Base-by-base conservation (phyloP, 2,113 vertebrate genomes). In the Neogale vison region DNA sequence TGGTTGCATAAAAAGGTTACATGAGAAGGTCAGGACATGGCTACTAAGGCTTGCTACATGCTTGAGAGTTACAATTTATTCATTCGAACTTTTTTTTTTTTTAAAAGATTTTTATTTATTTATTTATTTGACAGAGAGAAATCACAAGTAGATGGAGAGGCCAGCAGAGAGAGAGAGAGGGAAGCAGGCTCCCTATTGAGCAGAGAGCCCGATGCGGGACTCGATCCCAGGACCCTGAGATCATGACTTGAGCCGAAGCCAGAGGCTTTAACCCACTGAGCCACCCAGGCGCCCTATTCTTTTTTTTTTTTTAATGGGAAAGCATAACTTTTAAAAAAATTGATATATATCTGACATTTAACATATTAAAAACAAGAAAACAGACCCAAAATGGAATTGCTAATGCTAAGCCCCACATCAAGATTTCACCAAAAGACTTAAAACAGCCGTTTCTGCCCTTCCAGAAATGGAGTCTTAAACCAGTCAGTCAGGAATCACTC, bases 21-120 rank as follows among this genome's bases (percentile, higher is more conserved):
- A 76, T n/a, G 45, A 79, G 94, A 94, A 88, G 67, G 8, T 87
- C 84, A 79, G 71, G 12, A 76, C 10, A 69, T 31, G 29, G 63
- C 31, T n/a, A 52, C 63, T 59, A 61, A 59, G 61, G n/a, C n/a
- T 4, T 74, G 2, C 61, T 55, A 36, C 17, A 31, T 81, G 69
- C 88, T 72, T 72, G 4, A 65, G 50, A 84, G 34, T 50, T 39
- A 81, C 45, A 87, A 7, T 50, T 13, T 10, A 71, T 42, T 65
- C 34, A 52, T 42, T 52, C 59, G 52, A 69, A 85, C 12, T 20
- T 24, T 59, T 79, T 77, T 79, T 34, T 31, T 79, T 79, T 52
- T 52, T 52, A 1, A 4, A 55, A 55, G 52, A 55, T 55, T 6
- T n/a, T n/a, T n/a, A n/a, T n/a, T 55, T 18, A 55, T 55, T 55